Evolutionary conservation across 2,888 invertebrate species (phyloP).

Genomic region (Mycalesis mineus): DNA sequence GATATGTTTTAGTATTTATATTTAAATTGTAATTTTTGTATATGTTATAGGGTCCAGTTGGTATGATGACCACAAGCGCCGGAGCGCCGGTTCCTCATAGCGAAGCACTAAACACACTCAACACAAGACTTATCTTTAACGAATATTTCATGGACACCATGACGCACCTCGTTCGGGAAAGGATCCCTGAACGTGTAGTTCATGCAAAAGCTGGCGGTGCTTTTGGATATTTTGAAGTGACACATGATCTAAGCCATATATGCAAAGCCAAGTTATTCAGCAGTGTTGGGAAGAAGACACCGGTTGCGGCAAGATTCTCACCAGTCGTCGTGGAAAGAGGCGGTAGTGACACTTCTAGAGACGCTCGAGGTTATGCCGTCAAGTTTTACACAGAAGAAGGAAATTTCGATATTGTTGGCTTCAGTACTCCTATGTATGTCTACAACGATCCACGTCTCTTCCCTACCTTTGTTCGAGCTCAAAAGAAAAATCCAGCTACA

Average conservation of each 20-base stretch:
- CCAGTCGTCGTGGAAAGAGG: conserved; percentile 90
- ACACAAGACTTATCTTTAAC: conserved; percentile 88
- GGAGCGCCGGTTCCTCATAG: conserved; percentile 88
- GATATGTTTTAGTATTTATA: too few relatives aligned
- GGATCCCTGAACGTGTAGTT: conserved; percentile 94
- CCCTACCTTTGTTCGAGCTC: conserved; percentile 93
- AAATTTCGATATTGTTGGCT: conserved; percentile 92
- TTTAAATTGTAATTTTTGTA: not conserved
- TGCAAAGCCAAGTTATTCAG: conserved; percentile 86
- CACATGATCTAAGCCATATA: conserved; percentile 87
- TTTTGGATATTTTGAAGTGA: conserved; percentile 90
- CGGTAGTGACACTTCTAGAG: conserved; percentile 90
- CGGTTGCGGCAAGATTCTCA: conserved; percentile 86
- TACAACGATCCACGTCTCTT: conserved; percentile 91
- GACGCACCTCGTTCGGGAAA: conserved; percentile 88
- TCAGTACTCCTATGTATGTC: conserved; percentile 93
- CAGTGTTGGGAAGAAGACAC: conserved; percentile 85
- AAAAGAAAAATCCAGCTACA: conserved; percentile 93
- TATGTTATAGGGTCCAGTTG: conserved; percentile 68
- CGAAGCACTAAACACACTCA: conserved; percentile 85
- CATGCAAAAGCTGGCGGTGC: conserved; percentile 96
- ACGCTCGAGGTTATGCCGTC: conserved; percentile 92
- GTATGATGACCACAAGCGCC: conserved; percentile 83
- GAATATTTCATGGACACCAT: conserved; percentile 85
- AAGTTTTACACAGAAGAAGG: conserved; percentile 95